A percentile compares a stretch with the other conserved stretches of the same genome.
Evolutionary conservation across 2,113 vertebrate species (phyloP).

Genomic region (Myotis brandtii): DNA sequence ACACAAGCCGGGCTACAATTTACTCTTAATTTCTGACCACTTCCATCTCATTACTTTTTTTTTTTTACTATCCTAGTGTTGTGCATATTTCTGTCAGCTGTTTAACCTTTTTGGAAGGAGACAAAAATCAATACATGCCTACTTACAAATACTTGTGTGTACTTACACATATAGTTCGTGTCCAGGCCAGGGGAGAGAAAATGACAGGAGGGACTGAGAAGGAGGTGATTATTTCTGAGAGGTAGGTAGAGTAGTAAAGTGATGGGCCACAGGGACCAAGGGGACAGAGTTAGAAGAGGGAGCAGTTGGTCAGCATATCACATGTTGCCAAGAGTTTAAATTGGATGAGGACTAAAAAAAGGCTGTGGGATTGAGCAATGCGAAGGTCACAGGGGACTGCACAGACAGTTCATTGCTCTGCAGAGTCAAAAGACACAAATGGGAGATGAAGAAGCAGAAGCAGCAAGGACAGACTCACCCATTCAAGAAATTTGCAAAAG

Average conservation of each 20-base stretch:
- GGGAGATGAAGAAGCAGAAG: not conserved
- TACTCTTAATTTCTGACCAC: not conserved
- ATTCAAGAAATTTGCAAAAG: not conserved
- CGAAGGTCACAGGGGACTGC: constrained; percentile 37
- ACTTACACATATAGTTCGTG: not conserved
- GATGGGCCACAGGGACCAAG: not conserved
- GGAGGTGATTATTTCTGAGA: not conserved
- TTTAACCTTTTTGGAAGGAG: constrained; percentile 29
- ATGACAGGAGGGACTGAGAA: not conserved
- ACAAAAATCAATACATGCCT: not conserved
- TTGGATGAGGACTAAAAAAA: constrained; percentile 69
- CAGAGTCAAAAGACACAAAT: not conserved
- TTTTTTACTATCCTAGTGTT: not conserved
- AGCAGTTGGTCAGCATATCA: constrained; percentile 26
- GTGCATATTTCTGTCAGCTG: not conserved
- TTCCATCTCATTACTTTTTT: not conserved
- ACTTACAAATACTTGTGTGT: not conserved
- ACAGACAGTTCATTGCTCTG: not conserved
- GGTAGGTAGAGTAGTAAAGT: not conserved
- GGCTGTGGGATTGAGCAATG: constrained; percentile 8
- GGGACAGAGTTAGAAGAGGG: not conserved
- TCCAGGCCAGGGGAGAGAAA: not conserved
- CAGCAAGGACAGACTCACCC: not conserved
- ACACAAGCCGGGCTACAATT: not conserved
- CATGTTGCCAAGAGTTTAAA: constrained; percentile 57